Conservation (phyloP, 2,888 invertebrate species). For the Gymnosoma rotundatum region DNA sequence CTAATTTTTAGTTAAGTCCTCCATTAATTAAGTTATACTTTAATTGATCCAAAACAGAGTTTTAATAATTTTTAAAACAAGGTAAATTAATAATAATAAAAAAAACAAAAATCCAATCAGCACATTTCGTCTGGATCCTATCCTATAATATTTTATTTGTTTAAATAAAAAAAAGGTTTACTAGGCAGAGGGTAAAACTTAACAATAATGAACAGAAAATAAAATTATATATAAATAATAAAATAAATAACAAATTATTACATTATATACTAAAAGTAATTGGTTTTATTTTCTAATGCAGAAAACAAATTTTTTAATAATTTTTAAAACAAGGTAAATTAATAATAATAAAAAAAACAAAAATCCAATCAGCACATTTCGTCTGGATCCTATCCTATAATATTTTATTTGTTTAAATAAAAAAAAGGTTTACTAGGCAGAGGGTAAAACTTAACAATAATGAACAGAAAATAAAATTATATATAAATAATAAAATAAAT, state of each 20-base stretch:
- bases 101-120: conserved; percentile 3
- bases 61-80: conserved; percentile 15
- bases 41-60: background rate
- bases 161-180: conserved; percentile 36
- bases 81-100: background rate
- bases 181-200: conserved; percentile 36
- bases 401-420: too few relatives aligned
- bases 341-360: background rate
- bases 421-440: conserved; percentile 27
- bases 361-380: conserved; percentile 13
- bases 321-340: conserved; percentile 5
- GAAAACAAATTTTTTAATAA: too few relatives aligned
- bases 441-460: conserved; percentile 18
- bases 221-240: conserved; percentile 43
- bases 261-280: conserved; percentile 47
- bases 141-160: too few relatives aligned
- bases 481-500: conserved; percentile 51
- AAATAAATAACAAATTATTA: conserved; percentile 57
- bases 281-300: conserved; percentile 38
- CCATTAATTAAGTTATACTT: conserved; percentile 3
- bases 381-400: too few relatives aligned
- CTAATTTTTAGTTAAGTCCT: background rate
- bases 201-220: background rate
- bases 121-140: conserved; percentile 2
- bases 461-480: conserved; percentile 17